These are phyloP conservation scores for Jacana jacana DNA, from an alignment of 2,113 vertebrate species.

Conservation along the genomic window DNA sequence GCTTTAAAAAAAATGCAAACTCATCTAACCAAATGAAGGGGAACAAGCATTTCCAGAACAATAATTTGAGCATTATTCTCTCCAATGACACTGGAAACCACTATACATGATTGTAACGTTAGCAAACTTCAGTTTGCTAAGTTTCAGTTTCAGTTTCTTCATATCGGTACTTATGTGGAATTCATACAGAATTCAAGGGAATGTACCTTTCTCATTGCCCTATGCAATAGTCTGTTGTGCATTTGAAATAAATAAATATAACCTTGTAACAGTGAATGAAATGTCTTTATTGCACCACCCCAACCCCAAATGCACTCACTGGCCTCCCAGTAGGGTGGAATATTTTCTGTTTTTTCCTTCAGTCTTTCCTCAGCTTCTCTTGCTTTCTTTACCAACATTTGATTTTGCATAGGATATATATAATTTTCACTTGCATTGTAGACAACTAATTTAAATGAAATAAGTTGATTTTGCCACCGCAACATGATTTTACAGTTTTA, in stretches of 20 bases:
- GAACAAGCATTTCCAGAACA: not conserved
- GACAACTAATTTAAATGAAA: not conserved
- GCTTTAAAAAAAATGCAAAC: not conserved
- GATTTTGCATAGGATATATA: not conserved
- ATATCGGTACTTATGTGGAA: not conserved
- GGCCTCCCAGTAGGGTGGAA: accelerated
- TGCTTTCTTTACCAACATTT: not conserved
- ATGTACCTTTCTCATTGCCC: not conserved
- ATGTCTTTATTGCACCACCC: not conserved
- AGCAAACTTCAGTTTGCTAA: not conserved
- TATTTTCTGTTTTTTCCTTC: not conserved
- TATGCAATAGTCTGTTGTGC: not conserved
- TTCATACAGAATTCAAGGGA: not conserved
- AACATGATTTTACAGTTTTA: not conserved
- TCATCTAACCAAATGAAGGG: not conserved
- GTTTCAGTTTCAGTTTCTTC: not conserved
- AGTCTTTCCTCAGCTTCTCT: not conserved
- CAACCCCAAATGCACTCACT: not conserved
- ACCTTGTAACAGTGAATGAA: not conserved
- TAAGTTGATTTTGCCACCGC: not conserved
- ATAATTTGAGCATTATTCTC: not conserved
- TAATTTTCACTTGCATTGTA: not conserved
- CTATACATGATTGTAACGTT: not conserved
- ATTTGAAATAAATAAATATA: not conserved
- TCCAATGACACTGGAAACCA: not conserved